Conservation (phyloP, 2,797 vertebrate genomes). For the Amazona ochrocephala region DNA sequence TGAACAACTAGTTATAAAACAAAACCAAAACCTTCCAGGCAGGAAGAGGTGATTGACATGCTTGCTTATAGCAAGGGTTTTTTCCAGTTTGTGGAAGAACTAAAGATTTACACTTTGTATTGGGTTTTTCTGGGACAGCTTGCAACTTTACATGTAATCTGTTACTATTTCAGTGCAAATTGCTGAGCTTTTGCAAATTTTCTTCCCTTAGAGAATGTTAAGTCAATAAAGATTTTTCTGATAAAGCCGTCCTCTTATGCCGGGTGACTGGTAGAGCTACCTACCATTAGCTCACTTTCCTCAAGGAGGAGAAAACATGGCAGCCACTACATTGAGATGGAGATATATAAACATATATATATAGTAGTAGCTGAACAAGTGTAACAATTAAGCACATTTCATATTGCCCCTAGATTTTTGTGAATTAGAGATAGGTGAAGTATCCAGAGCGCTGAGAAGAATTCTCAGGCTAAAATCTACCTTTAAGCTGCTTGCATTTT, state of each 20-base stretch:
- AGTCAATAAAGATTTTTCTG: constrained; percentile 4
- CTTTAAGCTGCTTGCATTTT: not conserved
- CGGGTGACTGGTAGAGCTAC: not conserved
- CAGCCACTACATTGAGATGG: not conserved
- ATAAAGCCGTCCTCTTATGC: not conserved
- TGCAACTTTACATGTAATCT: constrained; percentile 5
- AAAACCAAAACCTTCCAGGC: not conserved
- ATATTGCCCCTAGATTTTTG: not conserved
- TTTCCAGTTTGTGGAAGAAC: not conserved
- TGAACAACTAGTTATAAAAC: not conserved
- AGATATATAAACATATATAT: not conserved
- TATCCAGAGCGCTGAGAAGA: not conserved
- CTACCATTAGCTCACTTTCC: not conserved
- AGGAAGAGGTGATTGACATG: not conserved
- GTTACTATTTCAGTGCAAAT: constrained; percentile 36
- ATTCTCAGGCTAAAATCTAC: not conserved
- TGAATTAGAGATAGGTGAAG: not conserved
- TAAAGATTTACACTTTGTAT: not conserved
- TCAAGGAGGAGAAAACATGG: not conserved
- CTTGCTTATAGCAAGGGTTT: not conserved
- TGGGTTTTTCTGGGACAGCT: not conserved
- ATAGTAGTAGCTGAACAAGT: not conserved
- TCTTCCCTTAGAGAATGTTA: not conserved
- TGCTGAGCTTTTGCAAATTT: not conserved
- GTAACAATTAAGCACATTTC: not conserved